Base-by-base conservation (phyloP, 2,113 vertebrate genomes). In the Malaclemys terrapin region DNA sequence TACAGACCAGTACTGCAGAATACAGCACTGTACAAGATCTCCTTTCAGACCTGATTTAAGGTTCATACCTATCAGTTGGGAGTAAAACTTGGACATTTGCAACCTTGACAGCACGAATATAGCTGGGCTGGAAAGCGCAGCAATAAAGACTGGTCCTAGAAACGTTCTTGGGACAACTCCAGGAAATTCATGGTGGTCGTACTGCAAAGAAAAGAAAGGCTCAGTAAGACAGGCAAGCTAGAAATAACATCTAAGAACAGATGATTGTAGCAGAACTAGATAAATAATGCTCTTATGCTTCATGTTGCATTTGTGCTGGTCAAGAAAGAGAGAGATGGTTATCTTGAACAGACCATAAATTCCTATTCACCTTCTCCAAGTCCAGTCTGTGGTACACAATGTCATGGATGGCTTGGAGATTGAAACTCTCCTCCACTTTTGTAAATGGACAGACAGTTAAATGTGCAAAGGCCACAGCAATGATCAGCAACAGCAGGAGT, bases 361-460 rank as follows among this genome's bases (percentile, higher is more conserved):
- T 81, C 27, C 50, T 35, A 82, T 85, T 97, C 94, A 98, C 99
- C 99, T 99, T 98, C 57, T 99, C 98, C 94, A 99, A 91, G 45
- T 99, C 97, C 90, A 99, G 96, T 52, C 98, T 98, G 97, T 99
- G 98, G 95, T 99, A 99, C 9, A 99, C 95, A 95, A 99, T 98
- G 92, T 99, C 99, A 38, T 99, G 99, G 13, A 93, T 93, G 2
- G 99, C 99, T 97, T 99, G 99, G 53, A 99, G 96, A 80, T 99
- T 99, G 95, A 99, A 99, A 94, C 99, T 99, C 94, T 99, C 99
- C 86, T 99, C 99, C 45, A 99, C 99, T 98, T 99, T 99, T 7
- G 99, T 99, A 76, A 99, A 99, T 16, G 99, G 99, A 79, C 99
- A 99, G 56, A 97, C 85, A 1, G 98, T 85, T 80, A 99, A 95